phyloP scores from a whole-genome alignment of 1,140 invertebrate genomes.

The Brachionus rotundiformis region DNA sequence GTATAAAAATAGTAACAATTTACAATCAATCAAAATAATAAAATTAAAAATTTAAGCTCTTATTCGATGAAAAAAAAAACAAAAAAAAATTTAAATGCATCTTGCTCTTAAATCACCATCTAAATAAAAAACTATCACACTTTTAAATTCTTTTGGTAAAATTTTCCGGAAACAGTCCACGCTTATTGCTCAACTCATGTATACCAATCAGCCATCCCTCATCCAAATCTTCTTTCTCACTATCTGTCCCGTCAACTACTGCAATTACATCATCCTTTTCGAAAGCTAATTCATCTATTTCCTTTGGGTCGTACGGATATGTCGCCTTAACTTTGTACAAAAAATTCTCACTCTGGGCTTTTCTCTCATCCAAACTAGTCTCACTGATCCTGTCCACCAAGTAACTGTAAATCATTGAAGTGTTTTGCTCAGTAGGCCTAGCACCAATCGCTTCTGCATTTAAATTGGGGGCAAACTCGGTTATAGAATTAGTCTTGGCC shows the following conservation, averaged over 20 bases:
- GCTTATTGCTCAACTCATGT: constrained; percentile 85
- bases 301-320: constrained; percentile 25
- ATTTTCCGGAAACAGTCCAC: constrained; percentile 96
- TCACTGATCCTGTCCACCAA: background rate
- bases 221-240: constrained; percentile 76
- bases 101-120: background rate
- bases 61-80: background rate
- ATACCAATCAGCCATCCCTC: constrained; percentile 97
- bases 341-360: background rate
- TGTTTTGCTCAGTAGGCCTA: background rate
- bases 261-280: constrained; percentile 28
- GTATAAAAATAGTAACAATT: background rate
- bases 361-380: background rate
- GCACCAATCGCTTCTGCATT: background rate
- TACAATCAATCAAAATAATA: background rate
- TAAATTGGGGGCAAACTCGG: background rate
- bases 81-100: background rate
- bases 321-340: constrained; percentile 44
- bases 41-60: background rate
- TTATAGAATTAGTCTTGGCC: background rate
- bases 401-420: background rate
- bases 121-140: background rate
- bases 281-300: constrained; percentile 39
- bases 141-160: constrained; percentile 68
- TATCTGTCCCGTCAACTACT: constrained; percentile 34